Percentiles rank a stretch among this genome's conserved stretches.
phyloP scores from a whole-genome alignment of 2,797 vertebrate genomes.

The Periophthalmus magnuspinnatus region DNA sequence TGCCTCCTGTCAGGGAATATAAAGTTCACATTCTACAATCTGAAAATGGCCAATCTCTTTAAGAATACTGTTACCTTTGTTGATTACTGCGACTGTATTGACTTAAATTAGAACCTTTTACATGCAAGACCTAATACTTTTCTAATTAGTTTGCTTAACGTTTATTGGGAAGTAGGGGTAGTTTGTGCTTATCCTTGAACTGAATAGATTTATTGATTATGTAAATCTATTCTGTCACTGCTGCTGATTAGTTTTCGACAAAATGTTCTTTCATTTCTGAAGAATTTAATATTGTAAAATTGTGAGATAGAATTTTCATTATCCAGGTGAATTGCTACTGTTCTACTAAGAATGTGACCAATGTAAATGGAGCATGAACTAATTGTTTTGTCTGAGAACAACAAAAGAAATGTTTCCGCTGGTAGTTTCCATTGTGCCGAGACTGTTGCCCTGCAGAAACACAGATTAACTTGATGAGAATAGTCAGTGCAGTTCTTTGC shows the following conservation, averaged over 20 bases:
- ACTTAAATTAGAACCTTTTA: not conserved
- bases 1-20: no score
- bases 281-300: slow-evolving; percentile 2
- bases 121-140: no score
- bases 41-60: not conserved
- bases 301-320: slow-evolving; percentile 4
- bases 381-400: slow-evolving; percentile 12
- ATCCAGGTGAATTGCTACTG: slow-evolving; percentile 9
- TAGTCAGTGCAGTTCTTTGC: no score
- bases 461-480: not conserved
- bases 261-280: slow-evolving; percentile 7
- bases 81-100: no score
- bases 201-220: slow-evolving; percentile 18
- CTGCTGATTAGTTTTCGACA: slow-evolving; percentile 40
- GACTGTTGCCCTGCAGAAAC: not conserved
- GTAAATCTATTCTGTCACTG: slow-evolving; percentile 9
- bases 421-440: slow-evolving; percentile 28
- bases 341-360: slow-evolving; percentile 18
- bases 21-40: no score
- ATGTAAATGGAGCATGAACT: slow-evolving; percentile 14
- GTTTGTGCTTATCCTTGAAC: not conserved
- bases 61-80: no score
- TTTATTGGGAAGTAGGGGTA: not conserved
- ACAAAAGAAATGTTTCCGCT: slow-evolving; percentile 15
- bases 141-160: not conserved